These are phyloP conservation scores for Andricus quercusramuli DNA, from an alignment of 2,888 invertebrate species.

Conservation along the genomic window DNA sequence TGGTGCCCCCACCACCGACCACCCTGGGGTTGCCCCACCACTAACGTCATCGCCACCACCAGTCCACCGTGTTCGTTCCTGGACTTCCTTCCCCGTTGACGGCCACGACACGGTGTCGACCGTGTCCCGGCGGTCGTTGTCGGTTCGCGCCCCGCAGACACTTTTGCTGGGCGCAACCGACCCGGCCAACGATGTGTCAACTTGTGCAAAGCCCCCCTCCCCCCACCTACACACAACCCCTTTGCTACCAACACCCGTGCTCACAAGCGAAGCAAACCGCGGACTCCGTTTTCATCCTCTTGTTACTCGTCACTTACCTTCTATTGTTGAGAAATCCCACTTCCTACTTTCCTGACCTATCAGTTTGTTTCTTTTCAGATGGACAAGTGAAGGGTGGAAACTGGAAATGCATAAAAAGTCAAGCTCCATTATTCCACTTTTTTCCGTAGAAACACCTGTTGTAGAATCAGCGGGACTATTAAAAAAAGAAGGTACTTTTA, in stretches of 20 bases:
- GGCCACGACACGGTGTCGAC: slow-evolving; percentile 66
- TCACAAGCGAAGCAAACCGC: not conserved
- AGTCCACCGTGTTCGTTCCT: slow-evolving; percentile 49
- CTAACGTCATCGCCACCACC: slow-evolving; percentile 47
- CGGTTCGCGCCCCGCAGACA: slow-evolving; percentile 72
- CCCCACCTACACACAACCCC: slow-evolving; percentile 45
- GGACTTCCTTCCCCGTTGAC: slow-evolving; percentile 61
- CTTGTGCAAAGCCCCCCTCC: slow-evolving; percentile 62
- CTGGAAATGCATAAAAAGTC: too few relatives aligned
- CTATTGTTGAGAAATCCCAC: not conserved
- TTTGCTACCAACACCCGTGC: not conserved
- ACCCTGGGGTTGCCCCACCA: slow-evolving; percentile 40
- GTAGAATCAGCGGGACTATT: too few relatives aligned
- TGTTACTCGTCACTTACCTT: not conserved
- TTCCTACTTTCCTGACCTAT: not conserved
- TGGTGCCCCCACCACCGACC: slow-evolving; percentile 39
- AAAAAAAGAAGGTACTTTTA: too few relatives aligned
- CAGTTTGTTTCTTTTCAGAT: too few relatives aligned
- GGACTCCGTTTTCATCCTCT: not conserved
- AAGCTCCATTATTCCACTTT: too few relatives aligned
- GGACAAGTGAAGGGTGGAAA: too few relatives aligned
- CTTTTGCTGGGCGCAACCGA: slow-evolving; percentile 71
- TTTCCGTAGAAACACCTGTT: too few relatives aligned
- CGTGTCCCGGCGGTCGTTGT: slow-evolving; percentile 70
- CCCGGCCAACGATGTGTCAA: slow-evolving; percentile 74